phyloP scores from a whole-genome alignment of 2,888 invertebrate genomes.

The Mesorhabditis sp. region DNA sequence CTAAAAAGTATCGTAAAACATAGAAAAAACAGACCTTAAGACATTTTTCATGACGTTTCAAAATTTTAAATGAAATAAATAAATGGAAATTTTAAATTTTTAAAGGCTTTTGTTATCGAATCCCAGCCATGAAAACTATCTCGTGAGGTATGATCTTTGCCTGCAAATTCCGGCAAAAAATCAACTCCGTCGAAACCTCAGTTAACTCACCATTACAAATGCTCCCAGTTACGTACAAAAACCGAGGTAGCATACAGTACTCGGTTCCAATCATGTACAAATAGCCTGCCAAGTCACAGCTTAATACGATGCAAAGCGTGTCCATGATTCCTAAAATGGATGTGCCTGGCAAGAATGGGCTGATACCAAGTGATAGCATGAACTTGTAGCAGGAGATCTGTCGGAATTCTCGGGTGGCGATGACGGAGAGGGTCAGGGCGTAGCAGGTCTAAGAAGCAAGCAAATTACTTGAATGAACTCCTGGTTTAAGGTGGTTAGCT shows the following conservation, averaged over 20 bases:
- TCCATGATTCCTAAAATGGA: slow-evolving; percentile 2
- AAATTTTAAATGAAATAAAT: no score
- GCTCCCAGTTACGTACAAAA: slow-evolving; percentile 4
- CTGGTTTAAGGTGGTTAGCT: no score
- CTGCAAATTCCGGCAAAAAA: no score
- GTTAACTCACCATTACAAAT: background rate
- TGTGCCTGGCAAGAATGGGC: background rate
- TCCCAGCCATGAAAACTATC: no score
- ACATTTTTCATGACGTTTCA: no score
- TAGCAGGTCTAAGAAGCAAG: background rate
- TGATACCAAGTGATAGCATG: background rate
- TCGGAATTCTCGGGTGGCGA: background rate
- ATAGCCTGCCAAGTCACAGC: slow-evolving; percentile 1
- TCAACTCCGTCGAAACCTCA: no score
- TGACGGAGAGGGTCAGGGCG: background rate
- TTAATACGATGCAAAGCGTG: slow-evolving; percentile 2
- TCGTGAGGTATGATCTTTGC: no score
- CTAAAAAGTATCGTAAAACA: no score
- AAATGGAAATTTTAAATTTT: no score
- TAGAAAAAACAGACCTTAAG: no score
- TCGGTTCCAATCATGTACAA: slow-evolving; percentile 2
- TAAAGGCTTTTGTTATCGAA: no score
- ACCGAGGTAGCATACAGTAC: background rate
- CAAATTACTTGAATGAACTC: background rate
- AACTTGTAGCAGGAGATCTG: background rate